phyloP scores from a whole-genome alignment of 2,888 invertebrate genomes.

The Rhingia campestris region DNA sequence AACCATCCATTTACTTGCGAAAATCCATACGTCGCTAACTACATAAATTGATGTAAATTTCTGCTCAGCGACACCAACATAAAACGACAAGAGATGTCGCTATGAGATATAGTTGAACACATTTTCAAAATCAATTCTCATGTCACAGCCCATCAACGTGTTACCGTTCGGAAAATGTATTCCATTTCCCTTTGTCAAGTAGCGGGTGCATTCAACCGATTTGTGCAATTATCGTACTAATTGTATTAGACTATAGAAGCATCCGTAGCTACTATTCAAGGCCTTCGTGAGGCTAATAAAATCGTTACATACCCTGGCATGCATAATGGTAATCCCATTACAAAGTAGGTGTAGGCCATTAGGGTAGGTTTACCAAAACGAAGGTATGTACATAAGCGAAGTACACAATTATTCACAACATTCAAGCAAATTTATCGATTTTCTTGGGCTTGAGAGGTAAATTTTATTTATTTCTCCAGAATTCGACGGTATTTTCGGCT shows the following conservation, averaged over 20 bases:
- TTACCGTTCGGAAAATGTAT: background rate
- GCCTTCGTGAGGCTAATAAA: conserved; percentile 29
- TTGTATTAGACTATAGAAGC: conserved; percentile 10
- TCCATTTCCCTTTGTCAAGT: background rate
- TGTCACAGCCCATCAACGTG: background rate
- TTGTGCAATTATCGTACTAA: background rate
- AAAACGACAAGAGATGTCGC: background rate
- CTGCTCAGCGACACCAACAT: background rate
- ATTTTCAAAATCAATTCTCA: background rate
- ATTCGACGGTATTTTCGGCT: background rate
- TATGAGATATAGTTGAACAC: background rate
- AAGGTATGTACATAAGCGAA: too few relatives aligned
- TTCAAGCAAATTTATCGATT: background rate
- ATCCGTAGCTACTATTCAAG: background rate
- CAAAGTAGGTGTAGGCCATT: conserved; percentile 49
- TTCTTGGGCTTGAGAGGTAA: background rate
- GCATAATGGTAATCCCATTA: conserved; percentile 56
- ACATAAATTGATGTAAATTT: background rate
- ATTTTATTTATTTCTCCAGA: background rate
- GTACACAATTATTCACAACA: too few relatives aligned
- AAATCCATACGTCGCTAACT: background rate
- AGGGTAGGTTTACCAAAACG: background rate
- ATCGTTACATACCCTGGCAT: conserved; percentile 33
- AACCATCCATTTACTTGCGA: background rate
- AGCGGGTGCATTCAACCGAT: background rate